phyloP scores from a whole-genome alignment of 2,797 vertebrate species.

The Sebastes matsubarae region DNA sequence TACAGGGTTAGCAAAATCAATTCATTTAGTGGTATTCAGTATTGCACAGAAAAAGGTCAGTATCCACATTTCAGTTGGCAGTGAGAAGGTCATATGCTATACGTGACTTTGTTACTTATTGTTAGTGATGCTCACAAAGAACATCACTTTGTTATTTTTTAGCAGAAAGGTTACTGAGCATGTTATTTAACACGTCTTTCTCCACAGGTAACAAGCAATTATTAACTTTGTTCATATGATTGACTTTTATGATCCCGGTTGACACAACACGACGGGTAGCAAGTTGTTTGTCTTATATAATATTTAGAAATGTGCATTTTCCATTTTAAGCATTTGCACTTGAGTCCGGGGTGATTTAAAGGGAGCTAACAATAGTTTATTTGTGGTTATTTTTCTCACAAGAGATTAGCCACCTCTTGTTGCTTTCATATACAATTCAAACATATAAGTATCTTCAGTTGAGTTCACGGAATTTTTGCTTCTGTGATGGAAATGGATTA shows the following conservation, averaged over 20 bases:
- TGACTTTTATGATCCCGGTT: background rate
- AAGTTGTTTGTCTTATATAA: background rate
- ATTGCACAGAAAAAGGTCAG: background rate
- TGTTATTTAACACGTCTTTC: background rate
- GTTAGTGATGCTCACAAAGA: background rate
- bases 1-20: background rate
- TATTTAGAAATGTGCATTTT: background rate
- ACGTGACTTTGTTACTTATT: background rate
- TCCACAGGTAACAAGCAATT: background rate
- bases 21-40: background rate
- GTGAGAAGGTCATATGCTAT: background rate
- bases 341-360: background rate
- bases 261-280: background rate
- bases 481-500: background rate
- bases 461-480: too few relatives aligned
- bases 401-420: background rate
- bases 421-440: background rate
- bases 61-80: background rate
- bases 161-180: background rate
- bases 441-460: background rate
- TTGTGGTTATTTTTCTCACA: background rate
- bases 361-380: background rate
- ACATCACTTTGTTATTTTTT: background rate
- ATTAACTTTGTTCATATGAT: background rate
- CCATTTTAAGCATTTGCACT: background rate